phyloP scores from a whole-genome alignment of 2,888 invertebrate genomes.

The Agonopterix alstromeriana region DNA sequence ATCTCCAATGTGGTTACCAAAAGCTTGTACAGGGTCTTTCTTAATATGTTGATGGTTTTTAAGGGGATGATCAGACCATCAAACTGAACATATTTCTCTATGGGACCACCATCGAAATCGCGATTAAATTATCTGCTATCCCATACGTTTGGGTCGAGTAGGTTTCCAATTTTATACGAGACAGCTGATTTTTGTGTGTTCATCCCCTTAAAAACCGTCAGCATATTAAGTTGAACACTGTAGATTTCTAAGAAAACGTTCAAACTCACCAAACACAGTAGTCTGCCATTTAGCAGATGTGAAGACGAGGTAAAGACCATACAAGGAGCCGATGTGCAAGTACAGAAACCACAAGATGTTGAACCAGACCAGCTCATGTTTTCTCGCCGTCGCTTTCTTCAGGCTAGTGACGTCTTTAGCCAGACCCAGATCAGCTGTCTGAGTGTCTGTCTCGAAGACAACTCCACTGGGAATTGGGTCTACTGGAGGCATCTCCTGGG shows the following conservation, averaged over 20 bases:
- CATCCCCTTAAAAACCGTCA: too few species aligned
- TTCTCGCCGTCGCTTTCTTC: slow-evolving; percentile 68
- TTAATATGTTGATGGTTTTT: too few species aligned
- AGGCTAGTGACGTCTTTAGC: slow-evolving; percentile 73
- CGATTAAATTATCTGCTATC: too few species aligned
- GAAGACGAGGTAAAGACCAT: slow-evolving; percentile 80
- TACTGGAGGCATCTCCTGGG: slow-evolving; percentile 75
- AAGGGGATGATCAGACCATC: too few species aligned
- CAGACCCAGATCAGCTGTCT: slow-evolving; percentile 78
- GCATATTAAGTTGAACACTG: too few species aligned
- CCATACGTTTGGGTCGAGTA: too few species aligned
- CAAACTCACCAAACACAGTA: slow-evolving; percentile 79
- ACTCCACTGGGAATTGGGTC: slow-evolving; percentile 75
- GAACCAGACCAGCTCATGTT: slow-evolving; percentile 81
- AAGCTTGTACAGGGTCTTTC: too few species aligned
- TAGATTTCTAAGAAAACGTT: background rate
- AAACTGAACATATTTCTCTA: too few species aligned
- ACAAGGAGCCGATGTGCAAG: slow-evolving; percentile 80
- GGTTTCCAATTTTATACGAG: too few species aligned
- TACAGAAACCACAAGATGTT: slow-evolving; percentile 82
- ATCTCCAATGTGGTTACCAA: too few species aligned
- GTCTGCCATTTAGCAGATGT: slow-evolving; percentile 82
- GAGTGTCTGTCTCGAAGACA: slow-evolving; percentile 80
- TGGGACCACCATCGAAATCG: too few species aligned
- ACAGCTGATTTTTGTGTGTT: too few species aligned